These are phyloP conservation scores for Orcinus orca DNA, from an alignment of 2,113 vertebrate genomes.

Conservation along the genomic window DNA sequence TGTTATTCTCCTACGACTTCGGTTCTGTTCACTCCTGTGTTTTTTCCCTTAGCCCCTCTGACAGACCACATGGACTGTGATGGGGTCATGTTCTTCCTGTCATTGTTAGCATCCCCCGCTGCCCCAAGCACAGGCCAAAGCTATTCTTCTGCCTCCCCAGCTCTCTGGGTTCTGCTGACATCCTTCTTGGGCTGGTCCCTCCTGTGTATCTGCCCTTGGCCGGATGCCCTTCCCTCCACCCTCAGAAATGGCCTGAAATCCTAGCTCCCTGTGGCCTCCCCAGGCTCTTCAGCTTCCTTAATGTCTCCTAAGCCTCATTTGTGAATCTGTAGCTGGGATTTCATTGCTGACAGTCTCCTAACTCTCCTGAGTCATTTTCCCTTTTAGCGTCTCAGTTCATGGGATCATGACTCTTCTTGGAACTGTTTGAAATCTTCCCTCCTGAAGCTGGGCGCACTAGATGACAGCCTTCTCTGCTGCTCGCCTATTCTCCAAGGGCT, in stretches of 20 bases:
- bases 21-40: not conserved
- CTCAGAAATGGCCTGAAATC: slow-evolving; percentile 44
- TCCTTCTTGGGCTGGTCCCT: not conserved
- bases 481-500: not conserved
- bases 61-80: not conserved
- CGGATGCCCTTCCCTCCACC: not conserved
- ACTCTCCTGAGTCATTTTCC: not conserved
- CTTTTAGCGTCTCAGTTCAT: not conserved
- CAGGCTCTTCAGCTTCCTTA: not conserved
- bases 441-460: not conserved
- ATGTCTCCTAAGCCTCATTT: not conserved
- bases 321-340: not conserved
- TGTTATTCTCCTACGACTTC: not conserved
- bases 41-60: not conserved
- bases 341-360: not conserved
- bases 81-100: not conserved
- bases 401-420: not conserved
- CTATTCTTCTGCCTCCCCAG: not conserved
- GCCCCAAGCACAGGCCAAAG: not conserved
- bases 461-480: not conserved
- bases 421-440: not conserved
- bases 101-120: not conserved
- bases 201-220: not conserved
- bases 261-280: slow-evolving; percentile 22
- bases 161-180: not conserved